These are phyloP conservation scores for Andrena haemorrhoa DNA, from an alignment of 2,888 invertebrate species.

Conservation along the genomic window DNA sequence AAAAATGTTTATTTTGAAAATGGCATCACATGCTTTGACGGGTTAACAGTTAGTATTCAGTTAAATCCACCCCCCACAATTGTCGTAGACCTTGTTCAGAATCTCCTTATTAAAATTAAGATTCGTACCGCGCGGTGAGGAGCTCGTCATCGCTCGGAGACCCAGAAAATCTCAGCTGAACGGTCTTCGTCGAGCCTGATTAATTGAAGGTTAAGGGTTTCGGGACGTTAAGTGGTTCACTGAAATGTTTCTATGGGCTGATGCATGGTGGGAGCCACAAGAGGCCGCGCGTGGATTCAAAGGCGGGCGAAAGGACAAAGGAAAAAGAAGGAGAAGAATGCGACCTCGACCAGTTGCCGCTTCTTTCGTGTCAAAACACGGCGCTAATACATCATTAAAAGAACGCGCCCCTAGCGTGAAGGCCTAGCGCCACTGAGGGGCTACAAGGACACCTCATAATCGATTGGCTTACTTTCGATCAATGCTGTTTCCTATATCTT, in stretches of 20 bases:
- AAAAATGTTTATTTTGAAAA: too few species aligned
- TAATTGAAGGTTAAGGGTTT: conserved; percentile 73
- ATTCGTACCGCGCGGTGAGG: conserved; percentile 22
- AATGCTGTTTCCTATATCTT: conserved; percentile 11
- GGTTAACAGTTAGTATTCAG: too few species aligned
- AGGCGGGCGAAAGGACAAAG: conserved; percentile 64
- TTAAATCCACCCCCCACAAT: not conserved
- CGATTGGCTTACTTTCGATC: conserved; percentile 62
- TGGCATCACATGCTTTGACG: too few species aligned
- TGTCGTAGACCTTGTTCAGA: not conserved
- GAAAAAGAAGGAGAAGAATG: conserved; percentile 66
- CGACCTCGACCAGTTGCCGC: conserved; percentile 74
- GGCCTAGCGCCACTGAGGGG: conserved; percentile 62
- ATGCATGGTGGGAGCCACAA: conserved; percentile 50
- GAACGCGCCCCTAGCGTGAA: conserved; percentile 64
- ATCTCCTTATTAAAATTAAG: conserved; percentile 26
- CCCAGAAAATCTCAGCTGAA: conserved; percentile 62
- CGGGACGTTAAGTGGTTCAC: conserved; percentile 72
- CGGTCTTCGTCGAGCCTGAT: conserved; percentile 68
- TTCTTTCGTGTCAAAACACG: conserved; percentile 79
- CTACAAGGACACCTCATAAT: conserved; percentile 68
- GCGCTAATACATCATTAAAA: conserved; percentile 80
- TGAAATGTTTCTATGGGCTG: conserved; percentile 66
- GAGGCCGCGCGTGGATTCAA: conserved; percentile 65
- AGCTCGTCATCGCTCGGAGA: conserved; percentile 31